phyloP scores from a whole-genome alignment of 2,797 vertebrate species.

The Hemitrygon akajei region DNA sequence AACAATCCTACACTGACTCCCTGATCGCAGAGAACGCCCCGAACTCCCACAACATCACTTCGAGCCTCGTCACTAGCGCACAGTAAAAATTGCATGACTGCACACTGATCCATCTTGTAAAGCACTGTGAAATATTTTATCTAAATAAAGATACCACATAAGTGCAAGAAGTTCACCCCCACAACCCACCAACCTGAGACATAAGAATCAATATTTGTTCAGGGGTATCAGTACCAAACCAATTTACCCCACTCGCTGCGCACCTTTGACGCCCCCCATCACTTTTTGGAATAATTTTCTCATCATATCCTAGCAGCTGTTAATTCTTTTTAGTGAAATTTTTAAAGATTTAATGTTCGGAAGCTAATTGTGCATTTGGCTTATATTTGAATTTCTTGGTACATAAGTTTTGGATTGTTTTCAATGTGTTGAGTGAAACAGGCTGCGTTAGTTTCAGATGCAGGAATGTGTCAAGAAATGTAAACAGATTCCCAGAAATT shows the following conservation, averaged over 20 bases:
- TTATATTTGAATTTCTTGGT: neutral
- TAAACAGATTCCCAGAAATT: conserved; percentile 11
- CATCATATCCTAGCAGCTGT: neutral
- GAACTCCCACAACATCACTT: too few species aligned
- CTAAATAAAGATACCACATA: neutral
- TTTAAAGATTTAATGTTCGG: neutral
- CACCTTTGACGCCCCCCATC: too few species aligned
- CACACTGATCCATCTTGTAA: neutral
- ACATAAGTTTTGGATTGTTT: neutral
- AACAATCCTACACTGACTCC: too few species aligned
- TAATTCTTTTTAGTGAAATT: neutral
- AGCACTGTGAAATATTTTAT: too few species aligned
- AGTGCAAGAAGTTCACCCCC: neutral
- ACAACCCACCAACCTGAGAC: too few species aligned
- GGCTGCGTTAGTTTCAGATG: neutral
- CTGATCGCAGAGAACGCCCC: too few species aligned
- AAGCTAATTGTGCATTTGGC: neutral
- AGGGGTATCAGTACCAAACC: neutral
- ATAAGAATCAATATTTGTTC: neutral
- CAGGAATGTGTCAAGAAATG: neutral
- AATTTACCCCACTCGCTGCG: neutral
- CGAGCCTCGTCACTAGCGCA: too few species aligned
- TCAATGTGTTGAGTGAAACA: neutral
- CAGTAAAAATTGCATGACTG: too few species aligned
- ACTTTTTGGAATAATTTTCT: neutral